A percentile compares a stretch with the other conserved stretches of the same genome.
Conservation (phyloP, 2,888 invertebrate species). For the Helicoverpa assulta region DNA sequence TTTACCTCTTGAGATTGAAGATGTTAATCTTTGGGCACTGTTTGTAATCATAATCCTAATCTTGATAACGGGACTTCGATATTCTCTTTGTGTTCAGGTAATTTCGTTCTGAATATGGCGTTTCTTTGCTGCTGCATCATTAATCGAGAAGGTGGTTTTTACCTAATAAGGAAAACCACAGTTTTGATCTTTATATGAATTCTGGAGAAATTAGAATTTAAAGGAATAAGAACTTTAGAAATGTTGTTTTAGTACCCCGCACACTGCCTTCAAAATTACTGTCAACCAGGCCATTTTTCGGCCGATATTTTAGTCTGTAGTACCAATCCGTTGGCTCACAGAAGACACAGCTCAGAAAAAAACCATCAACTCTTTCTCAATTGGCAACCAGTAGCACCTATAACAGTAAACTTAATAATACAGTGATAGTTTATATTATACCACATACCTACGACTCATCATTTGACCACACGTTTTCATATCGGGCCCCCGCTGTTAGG, state of each 20-base stretch:
- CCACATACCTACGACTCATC: constrained; percentile 5
- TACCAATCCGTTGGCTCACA: too few relatives aligned
- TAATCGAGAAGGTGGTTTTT: too few relatives aligned
- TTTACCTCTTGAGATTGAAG: constrained; percentile 18
- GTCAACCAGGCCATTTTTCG: too few relatives aligned
- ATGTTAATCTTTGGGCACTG: constrained; percentile 27
- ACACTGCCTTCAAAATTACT: too few relatives aligned
- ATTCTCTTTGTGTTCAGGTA: background rate
- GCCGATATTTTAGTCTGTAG: too few relatives aligned
- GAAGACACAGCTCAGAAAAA: too few relatives aligned
- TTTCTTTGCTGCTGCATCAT: background rate
- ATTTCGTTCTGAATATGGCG: background rate
- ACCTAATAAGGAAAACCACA: too few relatives aligned
- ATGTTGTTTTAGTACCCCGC: background rate
- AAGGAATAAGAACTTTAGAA: background rate
- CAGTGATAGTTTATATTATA: background rate
- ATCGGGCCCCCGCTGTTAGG: constrained; percentile 73
- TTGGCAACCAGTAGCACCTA: too few relatives aligned
- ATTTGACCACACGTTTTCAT: constrained; percentile 71
- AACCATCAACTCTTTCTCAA: too few relatives aligned
- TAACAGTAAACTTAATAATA: too few relatives aligned
- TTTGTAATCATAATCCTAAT: constrained; percentile 10
- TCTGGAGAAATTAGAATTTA: too few relatives aligned
- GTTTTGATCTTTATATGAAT: too few relatives aligned
- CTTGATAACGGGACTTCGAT: constrained; percentile 11